Evolutionary conservation across 1,140 invertebrate genomes (phyloP), one percentile per base, ranked within the genome.

Genomic region (Trichoplusia ni): DNA sequence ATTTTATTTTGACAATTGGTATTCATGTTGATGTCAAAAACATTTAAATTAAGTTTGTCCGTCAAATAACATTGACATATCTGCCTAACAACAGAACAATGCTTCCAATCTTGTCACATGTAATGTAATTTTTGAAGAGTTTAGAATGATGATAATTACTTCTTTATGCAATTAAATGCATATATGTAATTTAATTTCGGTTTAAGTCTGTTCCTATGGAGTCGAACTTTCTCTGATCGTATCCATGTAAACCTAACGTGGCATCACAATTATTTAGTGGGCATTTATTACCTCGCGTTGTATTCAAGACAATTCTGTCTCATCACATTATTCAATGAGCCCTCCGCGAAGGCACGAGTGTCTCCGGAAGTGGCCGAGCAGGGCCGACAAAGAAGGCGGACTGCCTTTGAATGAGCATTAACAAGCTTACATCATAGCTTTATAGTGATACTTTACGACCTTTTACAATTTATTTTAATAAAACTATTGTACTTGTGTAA

Each of bases 261-360:
- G 51, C 29, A 51, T 64, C 38, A 51, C 56, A 67, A 61, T 49
- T 67, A 72, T 76, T 71, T 67, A 64, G 66, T 51, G 59, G 61
- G 63, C 71, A 71, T 79, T 75, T 79, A 67, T 77, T 69, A 71
- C 58, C 16, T 54, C 25, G 64, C 38, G 42, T 75, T 72, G 64
- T 71, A 66, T 71, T 68, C 54, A 64, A 65, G 61, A 73, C 68
- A 69, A 69, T 67, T 71, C 65, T 71, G 71, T 73, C 63, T 64
- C 68, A 63, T 54, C 66, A 35, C 67, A 75, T 75, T 67, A 69
- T 69, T 71, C 69, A 69, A 63, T 62, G 37, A 47, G 71, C 65
- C 78, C 78, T 65, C 78, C 75, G 73, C 74, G 47, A 65, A 42
- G 73, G 62, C 67, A 47, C 64, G 56, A 67, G 56, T n/a, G 40